Evolutionary conservation across 2,888 invertebrate species (phyloP).

Genomic region (Microplitis deprimator): DNA sequence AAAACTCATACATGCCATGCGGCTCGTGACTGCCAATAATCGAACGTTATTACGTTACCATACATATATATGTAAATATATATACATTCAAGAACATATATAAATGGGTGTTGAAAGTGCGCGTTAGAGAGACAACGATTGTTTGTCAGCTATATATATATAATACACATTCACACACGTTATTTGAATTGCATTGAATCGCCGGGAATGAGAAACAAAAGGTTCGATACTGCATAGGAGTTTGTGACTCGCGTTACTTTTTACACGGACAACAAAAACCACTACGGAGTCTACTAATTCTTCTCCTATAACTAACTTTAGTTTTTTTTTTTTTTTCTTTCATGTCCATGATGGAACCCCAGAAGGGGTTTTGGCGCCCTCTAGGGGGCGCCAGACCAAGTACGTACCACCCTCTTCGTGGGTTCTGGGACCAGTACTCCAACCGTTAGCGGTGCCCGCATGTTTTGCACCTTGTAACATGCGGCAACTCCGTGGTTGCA

Average conservation of each 20-base stretch:
- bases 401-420: too few relatives aligned
- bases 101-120: conserved; percentile 8
- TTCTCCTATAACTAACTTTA: neutral
- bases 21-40: conserved; percentile 65
- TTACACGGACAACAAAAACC: conserved; percentile 13
- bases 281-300: neutral
- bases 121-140: neutral
- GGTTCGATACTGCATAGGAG: neutral
- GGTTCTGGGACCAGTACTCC: too few relatives aligned
- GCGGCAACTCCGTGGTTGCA: too few relatives aligned
- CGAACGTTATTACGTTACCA: conserved; percentile 67
- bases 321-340: neutral
- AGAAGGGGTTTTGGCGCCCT: too few relatives aligned
- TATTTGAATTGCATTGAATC: conserved; percentile 8
- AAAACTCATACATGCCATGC: conserved; percentile 43
- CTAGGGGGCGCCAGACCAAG: too few relatives aligned
- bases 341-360: neutral
- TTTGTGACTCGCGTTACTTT: conserved; percentile 33
- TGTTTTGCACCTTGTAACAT: too few relatives aligned
- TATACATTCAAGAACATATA: conserved; percentile 35
- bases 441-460: too few relatives aligned
- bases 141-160: neutral
- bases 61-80: neutral
- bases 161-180: neutral
- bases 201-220: neutral